Percentiles rank a stretch among this genome's conserved stretches.
These are phyloP conservation scores for Heteractis magnifica DNA, from an alignment of 92 coral and sea anemone species.

Conservation along the genomic window DNA sequence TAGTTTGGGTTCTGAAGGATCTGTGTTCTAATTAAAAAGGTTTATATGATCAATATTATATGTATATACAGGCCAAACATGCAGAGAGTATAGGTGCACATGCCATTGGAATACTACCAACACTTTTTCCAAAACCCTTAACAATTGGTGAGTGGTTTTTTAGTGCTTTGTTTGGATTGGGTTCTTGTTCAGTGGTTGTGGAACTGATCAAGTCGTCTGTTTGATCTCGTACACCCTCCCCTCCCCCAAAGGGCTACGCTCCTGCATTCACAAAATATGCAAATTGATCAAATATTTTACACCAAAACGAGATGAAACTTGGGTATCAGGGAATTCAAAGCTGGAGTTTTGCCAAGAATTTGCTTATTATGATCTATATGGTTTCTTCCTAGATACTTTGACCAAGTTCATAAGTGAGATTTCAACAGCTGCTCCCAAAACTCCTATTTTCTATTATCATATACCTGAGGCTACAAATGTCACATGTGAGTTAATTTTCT, in stretches of 20 bases:
- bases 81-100: conserved; percentile 62
- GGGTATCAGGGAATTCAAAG: too few species aligned
- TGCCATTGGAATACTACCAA: conserved; percentile 62
- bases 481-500: conserved; percentile 35
- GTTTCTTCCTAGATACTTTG: conserved; percentile 37
- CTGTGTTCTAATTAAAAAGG: not conserved
- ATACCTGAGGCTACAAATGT: conserved; percentile 60
- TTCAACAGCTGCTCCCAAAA: conserved; percentile 60
- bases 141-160: conserved; percentile 43
- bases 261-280: too few species aligned
- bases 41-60: not conserved
- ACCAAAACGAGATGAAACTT: too few species aligned
- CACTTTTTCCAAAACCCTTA: conserved; percentile 51
- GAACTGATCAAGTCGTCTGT: too few species aligned
- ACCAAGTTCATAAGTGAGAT: conserved; percentile 59
- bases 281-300: too few species aligned
- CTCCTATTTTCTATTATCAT: conserved; percentile 73
- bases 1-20: too few species aligned
- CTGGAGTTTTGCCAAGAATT: not conserved
- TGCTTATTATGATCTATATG: not conserved
- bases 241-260: too few species aligned
- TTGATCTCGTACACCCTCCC: too few species aligned
- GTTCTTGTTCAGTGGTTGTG: too few species aligned
- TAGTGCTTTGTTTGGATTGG: too few species aligned
- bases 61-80: conserved; percentile 56